Conservation (phyloP, 1,140 invertebrate genomes). For the Eulimnadia texana region DNA sequence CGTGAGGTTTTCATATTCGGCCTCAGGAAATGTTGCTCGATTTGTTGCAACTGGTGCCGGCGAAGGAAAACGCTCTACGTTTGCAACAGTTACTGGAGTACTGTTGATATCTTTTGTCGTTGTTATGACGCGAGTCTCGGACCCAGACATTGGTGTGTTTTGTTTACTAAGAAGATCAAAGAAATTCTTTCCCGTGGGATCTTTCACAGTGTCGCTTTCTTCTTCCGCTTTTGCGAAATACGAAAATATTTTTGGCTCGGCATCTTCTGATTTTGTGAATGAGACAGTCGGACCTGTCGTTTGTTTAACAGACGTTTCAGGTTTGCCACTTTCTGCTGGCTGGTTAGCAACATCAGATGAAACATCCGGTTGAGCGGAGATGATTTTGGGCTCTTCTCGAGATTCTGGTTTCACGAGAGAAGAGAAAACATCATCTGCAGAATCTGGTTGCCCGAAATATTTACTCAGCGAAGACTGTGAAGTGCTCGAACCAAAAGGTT, state of each 20-base stretch:
- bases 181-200: slow-evolving; percentile 7
- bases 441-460: slow-evolving; percentile 3
- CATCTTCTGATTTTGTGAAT: not conserved
- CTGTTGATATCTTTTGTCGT: not conserved
- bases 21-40: not conserved
- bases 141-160: not conserved
- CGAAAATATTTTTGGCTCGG: slow-evolving; percentile 13
- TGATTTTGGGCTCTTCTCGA: not conserved
- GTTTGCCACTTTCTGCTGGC: no score
- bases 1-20: not conserved
- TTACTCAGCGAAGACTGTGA: slow-evolving; percentile 1
- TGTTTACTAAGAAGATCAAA: slow-evolving; percentile 5
- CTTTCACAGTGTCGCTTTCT: not conserved
- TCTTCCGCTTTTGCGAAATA: slow-evolving; percentile 4
- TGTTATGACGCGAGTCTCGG: not conserved
- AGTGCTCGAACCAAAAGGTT: not conserved
- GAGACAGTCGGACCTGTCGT: not conserved
- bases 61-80: not conserved
- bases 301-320: no score
- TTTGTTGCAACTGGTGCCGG: not conserved
- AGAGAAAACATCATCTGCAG: not conserved
- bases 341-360: no score
- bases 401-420: not conserved
- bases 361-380: not conserved
- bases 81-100: not conserved